A percentile compares a stretch with the other conserved stretches of the same genome.
phyloP scores from a whole-genome alignment of 2,113 vertebrate species.

The Reinhardtius hippoglossoides region DNA sequence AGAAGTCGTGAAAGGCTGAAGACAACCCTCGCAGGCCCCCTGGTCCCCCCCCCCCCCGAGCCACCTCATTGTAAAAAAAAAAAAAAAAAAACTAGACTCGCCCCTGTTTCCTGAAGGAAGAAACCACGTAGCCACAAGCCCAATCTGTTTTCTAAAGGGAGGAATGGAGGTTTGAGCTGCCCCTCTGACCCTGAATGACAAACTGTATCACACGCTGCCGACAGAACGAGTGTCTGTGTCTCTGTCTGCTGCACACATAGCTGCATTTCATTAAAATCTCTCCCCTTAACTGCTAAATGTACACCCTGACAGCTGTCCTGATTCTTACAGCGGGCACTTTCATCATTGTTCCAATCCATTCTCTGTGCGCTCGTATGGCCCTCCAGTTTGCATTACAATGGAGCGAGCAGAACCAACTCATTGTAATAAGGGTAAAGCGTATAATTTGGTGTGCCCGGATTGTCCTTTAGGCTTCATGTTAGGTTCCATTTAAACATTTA shows the following conservation, averaged over 20 bases:
- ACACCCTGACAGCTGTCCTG: constrained; percentile 62
- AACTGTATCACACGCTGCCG: constrained; percentile 20
- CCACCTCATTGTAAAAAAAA: background rate
- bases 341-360: constrained; percentile 67
- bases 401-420: constrained; percentile 36
- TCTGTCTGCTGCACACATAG: constrained; percentile 10
- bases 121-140: constrained; percentile 9
- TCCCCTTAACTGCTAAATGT: constrained; percentile 31
- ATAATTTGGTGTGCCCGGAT: constrained; percentile 35
- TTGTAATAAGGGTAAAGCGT: constrained; percentile 41
- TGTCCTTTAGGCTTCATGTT: constrained; percentile 25
- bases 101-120: background rate
- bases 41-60: background rate
- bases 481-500: constrained; percentile 12
- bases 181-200: constrained; percentile 32
- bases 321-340: constrained; percentile 54
- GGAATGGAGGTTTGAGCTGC: constrained; percentile 15
- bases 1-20: background rate
- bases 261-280: constrained; percentile 29
- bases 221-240: constrained; percentile 1
- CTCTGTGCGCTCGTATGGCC: constrained; percentile 36
- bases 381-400: constrained; percentile 71
- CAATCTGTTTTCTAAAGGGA: constrained; percentile 26
- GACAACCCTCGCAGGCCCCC: background rate
- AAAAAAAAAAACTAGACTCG: background rate